These are phyloP conservation scores for Periparus ater DNA, from an alignment of 2,797 vertebrate genomes.

Conservation along the genomic window DNA sequence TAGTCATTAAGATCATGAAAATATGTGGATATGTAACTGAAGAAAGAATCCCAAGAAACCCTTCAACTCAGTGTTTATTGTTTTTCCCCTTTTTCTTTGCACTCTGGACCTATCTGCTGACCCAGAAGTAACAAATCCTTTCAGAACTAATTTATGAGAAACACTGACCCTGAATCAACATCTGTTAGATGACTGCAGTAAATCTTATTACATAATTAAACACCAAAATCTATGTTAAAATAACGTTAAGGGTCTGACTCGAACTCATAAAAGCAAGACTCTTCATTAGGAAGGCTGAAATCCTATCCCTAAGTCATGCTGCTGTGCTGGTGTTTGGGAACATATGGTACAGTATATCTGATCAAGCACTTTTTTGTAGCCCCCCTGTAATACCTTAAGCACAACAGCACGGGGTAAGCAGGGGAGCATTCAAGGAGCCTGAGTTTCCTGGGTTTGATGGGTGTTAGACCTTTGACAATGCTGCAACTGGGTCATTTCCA, in stretches of 20 bases:
- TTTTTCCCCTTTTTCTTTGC: slow-evolving; percentile 56
- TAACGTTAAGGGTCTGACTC: slow-evolving; percentile 49
- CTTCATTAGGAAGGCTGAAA: slow-evolving; percentile 52
- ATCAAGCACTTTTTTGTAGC: slow-evolving; percentile 17
- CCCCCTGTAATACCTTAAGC: slow-evolving; percentile 10
- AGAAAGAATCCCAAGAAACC: slow-evolving; percentile 60
- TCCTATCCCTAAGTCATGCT: slow-evolving; percentile 25
- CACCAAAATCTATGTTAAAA: slow-evolving; percentile 63
- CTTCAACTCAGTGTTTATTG: slow-evolving; percentile 26
- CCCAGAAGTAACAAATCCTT: slow-evolving; percentile 64
- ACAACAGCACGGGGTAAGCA: slow-evolving; percentile 19
- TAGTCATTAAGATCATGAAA: slow-evolving; percentile 61
- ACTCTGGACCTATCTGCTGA: slow-evolving; percentile 69
- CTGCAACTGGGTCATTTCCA: slow-evolving; percentile 32
- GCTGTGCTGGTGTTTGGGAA: slow-evolving; percentile 8
- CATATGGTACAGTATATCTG: slow-evolving; percentile 30
- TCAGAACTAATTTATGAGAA: slow-evolving; percentile 59
- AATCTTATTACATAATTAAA: slow-evolving; percentile 75
- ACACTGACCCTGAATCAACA: slow-evolving; percentile 68
- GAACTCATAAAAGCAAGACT: slow-evolving; percentile 54
- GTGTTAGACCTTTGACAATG: slow-evolving; percentile 41
- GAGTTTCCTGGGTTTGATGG: slow-evolving; percentile 47
- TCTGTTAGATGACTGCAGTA: slow-evolving; percentile 69
- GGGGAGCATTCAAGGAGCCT: background rate
- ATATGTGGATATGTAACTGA: slow-evolving; percentile 53